Percentiles rank a stretch among this genome's conserved stretches.
phyloP scores from a whole-genome alignment of 2,113 vertebrate species.

The Malurus cyaneus region DNA sequence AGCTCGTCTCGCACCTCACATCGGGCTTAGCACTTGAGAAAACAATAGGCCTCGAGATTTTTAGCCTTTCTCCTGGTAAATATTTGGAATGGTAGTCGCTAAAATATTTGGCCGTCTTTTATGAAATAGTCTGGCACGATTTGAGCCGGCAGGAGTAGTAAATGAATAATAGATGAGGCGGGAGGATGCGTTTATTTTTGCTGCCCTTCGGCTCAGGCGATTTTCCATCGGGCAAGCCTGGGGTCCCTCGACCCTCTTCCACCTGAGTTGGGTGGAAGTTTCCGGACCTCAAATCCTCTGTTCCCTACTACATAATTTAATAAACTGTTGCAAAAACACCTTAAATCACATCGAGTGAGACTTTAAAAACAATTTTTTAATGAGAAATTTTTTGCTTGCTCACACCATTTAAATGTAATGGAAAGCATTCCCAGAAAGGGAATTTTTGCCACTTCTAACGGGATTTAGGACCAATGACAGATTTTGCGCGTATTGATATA shows the following conservation, averaged over 20 bases:
- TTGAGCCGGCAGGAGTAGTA: slow-evolving; percentile 62
- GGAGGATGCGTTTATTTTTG: slow-evolving; percentile 64
- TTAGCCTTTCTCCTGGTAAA: slow-evolving; percentile 72
- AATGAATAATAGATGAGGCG: slow-evolving; percentile 74
- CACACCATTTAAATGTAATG: slow-evolving; percentile 62
- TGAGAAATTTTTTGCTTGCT: slow-evolving; percentile 64
- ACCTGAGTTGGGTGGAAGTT: slow-evolving; percentile 73
- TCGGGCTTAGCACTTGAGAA: slow-evolving; percentile 72
- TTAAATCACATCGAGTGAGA: slow-evolving; percentile 11
- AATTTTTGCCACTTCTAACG: not conserved
- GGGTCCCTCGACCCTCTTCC: slow-evolving; percentile 52
- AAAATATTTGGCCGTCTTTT: slow-evolving; percentile 76
- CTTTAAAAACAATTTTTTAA: slow-evolving; percentile 47
- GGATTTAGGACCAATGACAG: not conserved
- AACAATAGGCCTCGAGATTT: slow-evolving; percentile 81
- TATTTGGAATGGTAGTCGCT: slow-evolving; percentile 73
- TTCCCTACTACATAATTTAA: slow-evolving; percentile 61
- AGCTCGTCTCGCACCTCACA: slow-evolving; percentile 85
- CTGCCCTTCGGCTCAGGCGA: slow-evolving; percentile 56
- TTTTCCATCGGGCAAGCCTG: slow-evolving; percentile 32
- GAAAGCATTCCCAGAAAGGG: slow-evolving; percentile 53
- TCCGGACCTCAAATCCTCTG: slow-evolving; percentile 62
- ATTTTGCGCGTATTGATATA: not conserved
- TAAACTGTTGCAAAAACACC: slow-evolving; percentile 53
- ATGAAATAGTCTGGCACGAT: slow-evolving; percentile 66